Evolutionary conservation across 1,140 invertebrate species (phyloP), one percentile per base, ranked within the genome.

Genomic region (Cheumatopsyche charites): DNA sequence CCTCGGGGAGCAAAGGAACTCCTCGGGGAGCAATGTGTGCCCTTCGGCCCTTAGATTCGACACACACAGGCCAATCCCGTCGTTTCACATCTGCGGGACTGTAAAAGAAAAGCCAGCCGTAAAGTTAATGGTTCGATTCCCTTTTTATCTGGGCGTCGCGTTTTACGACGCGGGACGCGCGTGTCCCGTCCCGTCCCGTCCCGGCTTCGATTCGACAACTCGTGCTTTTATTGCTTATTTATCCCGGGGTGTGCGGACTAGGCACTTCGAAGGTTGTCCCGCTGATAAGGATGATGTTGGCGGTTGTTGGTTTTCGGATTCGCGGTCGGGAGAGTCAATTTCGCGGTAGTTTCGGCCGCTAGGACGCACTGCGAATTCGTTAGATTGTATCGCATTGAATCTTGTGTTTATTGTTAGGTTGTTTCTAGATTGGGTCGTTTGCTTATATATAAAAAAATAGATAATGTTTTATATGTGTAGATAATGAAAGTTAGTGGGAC

Each of bases 71-170:
- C 17, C 6, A 52, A 2, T 25, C 55, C 55, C 21, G 4, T 63
- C 26, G 62, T 63, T 63, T 63, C 36, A 63, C 62, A 63, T 63
- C 62, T 23, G 26, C 19, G 26, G n/a, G 62, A 63, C 19, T 36
- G 62, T 63, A 63, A 63, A 63, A 63, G 62, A 63, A 63, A 42
- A 63, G 21, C 62, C 62, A 23, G 62, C 19, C 26, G 26, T 63
- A 63, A 63, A 63, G 62, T 63, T 63, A 63, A 63, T 63, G 62
- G 62, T 41, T 63, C 62, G 29, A 63, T 26, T 63, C 19, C 62
- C 62, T 21, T 63, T 63, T 36, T 63, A 29, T 42, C 29, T 15
- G 62, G n/a, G 11, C 36, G 17, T 9, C 55, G 55, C 62, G 62
- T 25, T 63, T 63, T 63, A 63, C 62, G 62, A 63, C 62, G 15